A percentile compares a stretch with the other conserved stretches of the same genome.
phyloP scores from a whole-genome alignment of 92 coral and sea anemone genomes.

The Zoanthus sociatus region DNA sequence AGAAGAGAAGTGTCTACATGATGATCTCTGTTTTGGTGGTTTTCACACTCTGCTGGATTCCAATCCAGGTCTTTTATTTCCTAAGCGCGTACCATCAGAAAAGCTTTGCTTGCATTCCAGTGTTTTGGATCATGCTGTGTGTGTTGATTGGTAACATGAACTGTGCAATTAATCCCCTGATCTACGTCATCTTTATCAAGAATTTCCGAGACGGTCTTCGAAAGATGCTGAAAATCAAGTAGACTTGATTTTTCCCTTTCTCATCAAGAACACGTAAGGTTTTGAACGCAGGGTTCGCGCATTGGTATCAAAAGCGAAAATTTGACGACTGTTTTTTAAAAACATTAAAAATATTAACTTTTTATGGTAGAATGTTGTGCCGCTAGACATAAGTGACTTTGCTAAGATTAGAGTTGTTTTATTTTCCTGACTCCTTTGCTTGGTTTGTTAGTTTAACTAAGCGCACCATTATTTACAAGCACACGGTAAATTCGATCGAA shows the following conservation, averaged over 20 bases:
- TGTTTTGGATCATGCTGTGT: not conserved
- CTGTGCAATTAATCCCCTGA: constrained; percentile 34
- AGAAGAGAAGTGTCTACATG: constrained; percentile 26
- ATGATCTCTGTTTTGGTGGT: not conserved
- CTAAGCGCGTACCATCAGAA: not conserved
- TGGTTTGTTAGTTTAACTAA: too few relatives aligned
- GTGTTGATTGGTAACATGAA: constrained; percentile 1
- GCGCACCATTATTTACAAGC: too few relatives aligned
- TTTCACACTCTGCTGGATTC: constrained; percentile 40
- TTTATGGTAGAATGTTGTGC: too few relatives aligned
- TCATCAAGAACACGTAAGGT: too few relatives aligned
- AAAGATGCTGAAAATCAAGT: not conserved
- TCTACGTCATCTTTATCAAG: constrained; percentile 28
- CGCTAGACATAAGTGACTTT: too few relatives aligned
- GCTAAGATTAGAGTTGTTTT: too few relatives aligned
- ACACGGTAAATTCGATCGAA: too few relatives aligned
- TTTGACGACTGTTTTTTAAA: too few relatives aligned
- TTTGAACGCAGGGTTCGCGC: too few relatives aligned
- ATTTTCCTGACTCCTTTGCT: too few relatives aligned
- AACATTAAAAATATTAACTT: too few relatives aligned
- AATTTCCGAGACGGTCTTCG: constrained; percentile 41
- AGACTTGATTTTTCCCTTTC: not conserved
- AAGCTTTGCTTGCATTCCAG: not conserved
- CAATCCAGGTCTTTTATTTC: constrained; percentile 16
- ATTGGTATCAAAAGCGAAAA: too few relatives aligned